Evolutionary conservation across 37 sponge, comb jelly and placozoan genomes (phyloP).

Genomic region (Halichondria panicea): DNA sequence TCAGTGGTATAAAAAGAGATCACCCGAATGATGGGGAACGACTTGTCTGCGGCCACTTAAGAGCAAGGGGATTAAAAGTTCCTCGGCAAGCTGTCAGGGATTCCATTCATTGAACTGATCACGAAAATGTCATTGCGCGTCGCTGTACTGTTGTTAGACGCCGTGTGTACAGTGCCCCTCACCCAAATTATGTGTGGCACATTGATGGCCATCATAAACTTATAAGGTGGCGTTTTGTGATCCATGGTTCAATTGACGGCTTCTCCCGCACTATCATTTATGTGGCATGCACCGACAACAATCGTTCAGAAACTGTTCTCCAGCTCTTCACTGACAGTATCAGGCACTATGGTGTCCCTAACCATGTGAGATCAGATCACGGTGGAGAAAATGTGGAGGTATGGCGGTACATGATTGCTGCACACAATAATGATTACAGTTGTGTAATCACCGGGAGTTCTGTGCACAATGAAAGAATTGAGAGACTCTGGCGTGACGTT

Average conservation of each 20-base stretch:
- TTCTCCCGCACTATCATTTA: constrained; percentile 40
- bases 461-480: constrained; percentile 53
- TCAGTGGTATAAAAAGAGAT: neutral
- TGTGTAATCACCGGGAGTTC: constrained; percentile 11
- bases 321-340: constrained; percentile 16
- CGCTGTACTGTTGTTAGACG: constrained; percentile 26
- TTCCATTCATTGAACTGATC: constrained; percentile 40
- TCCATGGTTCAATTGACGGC: constrained; percentile 52
- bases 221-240: constrained; percentile 60
- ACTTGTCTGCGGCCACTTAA: constrained; percentile 1
- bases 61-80: neutral
- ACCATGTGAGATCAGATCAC: constrained; percentile 28
- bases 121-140: constrained; percentile 9
- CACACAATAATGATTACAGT: neutral
- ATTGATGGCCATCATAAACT: constrained; percentile 59
- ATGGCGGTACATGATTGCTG: constrained; percentile 34
- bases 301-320: constrained; percentile 40
- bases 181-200: constrained; percentile 59
- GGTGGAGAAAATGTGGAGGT: constrained; percentile 57
- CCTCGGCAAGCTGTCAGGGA: constrained; percentile 19
- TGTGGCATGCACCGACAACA: constrained; percentile 33
- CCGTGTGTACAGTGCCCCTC: constrained; percentile 20
- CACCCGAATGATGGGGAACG: constrained; percentile 27
- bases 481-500: constrained; percentile 49
- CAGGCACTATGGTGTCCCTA: constrained; percentile 13